These are phyloP conservation scores for Drosophila nikananu DNA, from an alignment of 1,140 invertebrate genomes.

Conservation along the genomic window DNA sequence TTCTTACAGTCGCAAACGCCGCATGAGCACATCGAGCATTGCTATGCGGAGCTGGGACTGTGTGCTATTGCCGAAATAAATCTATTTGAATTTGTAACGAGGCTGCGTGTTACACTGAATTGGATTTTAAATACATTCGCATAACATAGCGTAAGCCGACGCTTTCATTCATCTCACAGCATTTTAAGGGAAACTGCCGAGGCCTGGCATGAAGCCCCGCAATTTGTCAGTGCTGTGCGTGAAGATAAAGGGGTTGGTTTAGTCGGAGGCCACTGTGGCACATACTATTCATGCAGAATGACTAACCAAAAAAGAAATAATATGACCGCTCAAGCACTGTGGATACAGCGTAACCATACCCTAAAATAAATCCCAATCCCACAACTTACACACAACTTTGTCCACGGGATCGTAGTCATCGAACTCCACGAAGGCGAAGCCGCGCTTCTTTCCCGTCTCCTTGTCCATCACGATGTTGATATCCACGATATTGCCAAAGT, in stretches of 20 bases:
- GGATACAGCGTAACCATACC: background rate
- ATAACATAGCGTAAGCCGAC: conserved; percentile 83
- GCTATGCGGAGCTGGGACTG: conserved; percentile 84
- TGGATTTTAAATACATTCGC: conserved; percentile 55
- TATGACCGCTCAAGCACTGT: conserved; percentile 57
- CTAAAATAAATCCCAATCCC: background rate
- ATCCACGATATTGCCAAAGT: conserved; percentile 93
- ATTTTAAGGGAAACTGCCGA: conserved; percentile 34
- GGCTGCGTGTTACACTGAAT: conserved; percentile 80
- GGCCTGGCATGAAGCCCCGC: conserved; percentile 36
- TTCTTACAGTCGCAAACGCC: conserved; percentile 81
- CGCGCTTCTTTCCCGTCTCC: conserved; percentile 95
- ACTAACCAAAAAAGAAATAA: conserved; percentile 63
- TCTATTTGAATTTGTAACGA: conserved; percentile 55
- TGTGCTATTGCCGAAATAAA: background rate
- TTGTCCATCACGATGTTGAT: conserved; percentile 96
- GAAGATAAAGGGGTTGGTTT: conserved; percentile 1
- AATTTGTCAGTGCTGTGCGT: conserved; percentile 70
- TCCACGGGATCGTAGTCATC: conserved; percentile 98
- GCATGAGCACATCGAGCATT: conserved; percentile 72
- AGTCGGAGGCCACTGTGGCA: conserved; percentile 38
- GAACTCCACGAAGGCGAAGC: conserved; percentile 98
- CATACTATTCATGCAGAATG: conserved; percentile 38
- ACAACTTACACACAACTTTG: conserved; percentile 93
- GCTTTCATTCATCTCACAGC: conserved; percentile 87